Evolutionary conservation across 2,888 invertebrate species (phyloP), one percentile per base, ranked within the genome.

Genomic region (Hypsopygia costalis): DNA sequence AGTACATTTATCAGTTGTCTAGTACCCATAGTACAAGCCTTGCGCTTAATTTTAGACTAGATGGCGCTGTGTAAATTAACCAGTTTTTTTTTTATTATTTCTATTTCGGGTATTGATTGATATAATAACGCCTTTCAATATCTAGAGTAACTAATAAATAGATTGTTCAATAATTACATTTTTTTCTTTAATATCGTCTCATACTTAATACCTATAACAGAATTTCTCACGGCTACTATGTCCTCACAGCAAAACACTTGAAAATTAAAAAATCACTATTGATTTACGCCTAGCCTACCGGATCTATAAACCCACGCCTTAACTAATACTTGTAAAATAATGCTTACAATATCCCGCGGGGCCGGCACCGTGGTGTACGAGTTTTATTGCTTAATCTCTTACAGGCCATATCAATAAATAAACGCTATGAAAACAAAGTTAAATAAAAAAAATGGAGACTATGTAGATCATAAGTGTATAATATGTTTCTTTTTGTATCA

Each of bases 381-480:
- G 16, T 73, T 87, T 87, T 87, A 88, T 85, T 73, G 79, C 87
- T 87, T 85, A 85, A 86, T 88, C 85, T 80, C 65, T 62, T 65
- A 72, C 71, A 73, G 68, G 74, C 74, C 62, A 77, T 80, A 76
- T 71, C 78, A 77, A 85, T 86, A 83, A 83, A 83, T 81, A 79
- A 75, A 63, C 62, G 53, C 54, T 65, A 65, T 52, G 55, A 62
- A 73, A 79, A 78, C 70, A 75, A 75, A 69, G 63, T 71, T 25
- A 25, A 7, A 25, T n/a, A 25, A 25, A 25, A 25, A 25, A 25
- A 5, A 25, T n/a, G 25, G 6, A 25, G 6, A 25, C 1, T 25
- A 25, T 25, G 25, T 25, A 25, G 25, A 25, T 25, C 8, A 7
- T 25, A 4, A 7, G 25, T n/a, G 6, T 25, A 3, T 2, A 8